Evolutionary conservation across 2,113 vertebrate species (phyloP).

Genomic region (Tenrec ecaudatus): DNA sequence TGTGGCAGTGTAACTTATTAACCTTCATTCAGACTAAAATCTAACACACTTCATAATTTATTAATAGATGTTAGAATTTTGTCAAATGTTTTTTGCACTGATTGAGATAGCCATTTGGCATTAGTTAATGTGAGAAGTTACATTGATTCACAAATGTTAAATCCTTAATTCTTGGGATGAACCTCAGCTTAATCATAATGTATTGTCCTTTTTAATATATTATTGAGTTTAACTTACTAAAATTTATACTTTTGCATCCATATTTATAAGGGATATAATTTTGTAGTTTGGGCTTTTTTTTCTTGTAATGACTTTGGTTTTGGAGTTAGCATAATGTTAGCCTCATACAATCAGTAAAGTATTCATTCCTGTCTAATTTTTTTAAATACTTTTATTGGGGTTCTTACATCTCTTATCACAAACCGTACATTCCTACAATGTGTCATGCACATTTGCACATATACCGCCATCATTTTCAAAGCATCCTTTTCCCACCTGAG

Average conservation of each 20-base stretch:
- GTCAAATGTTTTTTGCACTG: background rate
- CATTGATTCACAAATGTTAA: constrained; percentile 1
- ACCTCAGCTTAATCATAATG: background rate
- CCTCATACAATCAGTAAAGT: too few species aligned
- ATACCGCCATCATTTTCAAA: too few species aligned
- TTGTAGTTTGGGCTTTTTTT: too few species aligned
- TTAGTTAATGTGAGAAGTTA: constrained; percentile 2
- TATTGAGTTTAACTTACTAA: background rate
- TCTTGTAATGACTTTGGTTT: too few species aligned
- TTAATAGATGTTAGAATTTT: background rate
- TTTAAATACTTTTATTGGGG: too few species aligned
- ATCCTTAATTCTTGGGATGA: constrained; percentile 1
- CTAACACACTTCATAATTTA: constrained; percentile 5
- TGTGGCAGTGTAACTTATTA: background rate
- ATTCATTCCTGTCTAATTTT: too few species aligned
- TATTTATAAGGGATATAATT: background rate
- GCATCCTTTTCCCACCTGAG: too few species aligned
- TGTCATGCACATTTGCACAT: too few species aligned
- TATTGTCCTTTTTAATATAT: constrained; percentile 6
- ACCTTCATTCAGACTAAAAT: constrained; percentile 2
- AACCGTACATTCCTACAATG: too few species aligned
- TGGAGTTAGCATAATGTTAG: too few species aligned
- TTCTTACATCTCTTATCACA: too few species aligned
- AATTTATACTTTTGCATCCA: constrained; percentile 36
- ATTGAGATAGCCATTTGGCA: background rate